phyloP scores from a whole-genome alignment of 2,113 vertebrate species.

The Pelecanoides urinatrix region DNA sequence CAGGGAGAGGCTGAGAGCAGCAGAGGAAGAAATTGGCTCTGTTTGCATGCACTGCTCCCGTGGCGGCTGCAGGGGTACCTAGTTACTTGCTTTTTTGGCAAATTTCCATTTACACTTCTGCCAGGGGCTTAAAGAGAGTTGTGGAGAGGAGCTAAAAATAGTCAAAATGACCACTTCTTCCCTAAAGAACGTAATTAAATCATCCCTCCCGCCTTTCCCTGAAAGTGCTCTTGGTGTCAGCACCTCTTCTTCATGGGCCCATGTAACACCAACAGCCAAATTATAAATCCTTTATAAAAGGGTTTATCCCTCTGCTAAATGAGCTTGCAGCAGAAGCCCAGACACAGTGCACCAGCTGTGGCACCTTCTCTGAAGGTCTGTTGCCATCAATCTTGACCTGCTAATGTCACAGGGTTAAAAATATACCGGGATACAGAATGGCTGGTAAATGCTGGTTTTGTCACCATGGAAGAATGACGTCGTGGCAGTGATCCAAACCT shows the following conservation, averaged over 20 bases:
- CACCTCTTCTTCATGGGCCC: neutral
- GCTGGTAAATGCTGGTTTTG: neutral
- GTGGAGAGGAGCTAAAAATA: neutral
- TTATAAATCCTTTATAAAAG: neutral
- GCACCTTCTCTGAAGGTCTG: conserved; percentile 3
- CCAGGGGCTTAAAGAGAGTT: neutral
- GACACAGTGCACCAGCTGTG: neutral
- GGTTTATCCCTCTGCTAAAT: neutral
- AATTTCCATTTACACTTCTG: neutral
- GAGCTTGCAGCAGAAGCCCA: neutral
- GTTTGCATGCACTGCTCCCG: neutral
- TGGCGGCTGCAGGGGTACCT: accelerated
- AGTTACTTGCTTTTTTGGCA: neutral
- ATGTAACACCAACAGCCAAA: accelerated
- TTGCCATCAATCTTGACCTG: conserved; percentile 39
- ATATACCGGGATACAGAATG: neutral
- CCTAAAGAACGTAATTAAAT: neutral
- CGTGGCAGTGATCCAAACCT: neutral
- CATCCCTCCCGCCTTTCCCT: neutral
- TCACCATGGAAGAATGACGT: neutral
- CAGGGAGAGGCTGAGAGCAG: neutral
- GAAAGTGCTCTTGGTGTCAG: neutral
- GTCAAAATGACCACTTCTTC: neutral
- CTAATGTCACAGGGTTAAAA: conserved; percentile 38
- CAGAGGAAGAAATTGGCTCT: neutral